phyloP scores from a whole-genome alignment of 2,888 invertebrate species.

The Girardia tigrina region DNA sequence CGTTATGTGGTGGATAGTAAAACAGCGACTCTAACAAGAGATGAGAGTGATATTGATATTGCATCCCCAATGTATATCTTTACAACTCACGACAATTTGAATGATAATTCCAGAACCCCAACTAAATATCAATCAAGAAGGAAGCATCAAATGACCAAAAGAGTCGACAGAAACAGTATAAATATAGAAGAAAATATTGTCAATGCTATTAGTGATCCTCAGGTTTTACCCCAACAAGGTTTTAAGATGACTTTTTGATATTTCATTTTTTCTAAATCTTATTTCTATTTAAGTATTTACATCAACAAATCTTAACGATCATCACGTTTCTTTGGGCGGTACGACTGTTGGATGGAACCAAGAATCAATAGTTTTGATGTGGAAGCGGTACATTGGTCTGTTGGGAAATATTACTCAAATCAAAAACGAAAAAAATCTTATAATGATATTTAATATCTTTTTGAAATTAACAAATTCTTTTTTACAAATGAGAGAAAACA shows the following conservation, averaged over 20 bases:
- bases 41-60: background rate
- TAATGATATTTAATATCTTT: background rate
- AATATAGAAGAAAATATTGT: background rate
- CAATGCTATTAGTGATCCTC: background rate
- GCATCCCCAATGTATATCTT: background rate
- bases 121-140: background rate
- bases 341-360: background rate
- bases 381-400: background rate
- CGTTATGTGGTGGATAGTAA: background rate
- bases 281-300: background rate
- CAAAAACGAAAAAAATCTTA: background rate
- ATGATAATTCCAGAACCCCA: background rate
- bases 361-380: background rate
- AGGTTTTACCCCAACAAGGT: background rate
- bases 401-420: conserved; percentile 1
- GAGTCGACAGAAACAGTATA: conserved; percentile 2
- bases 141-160: background rate
- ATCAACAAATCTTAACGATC: background rate
- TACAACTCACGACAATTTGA: background rate
- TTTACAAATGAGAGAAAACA: conserved; percentile 18
- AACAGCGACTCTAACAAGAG: background rate
- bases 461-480: background rate
- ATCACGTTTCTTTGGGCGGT: background rate
- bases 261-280: background rate
- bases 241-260: background rate